These are phyloP conservation scores for Solenopsis invicta DNA, from an alignment of 1,140 invertebrate genomes.

Conservation along the genomic window DNA sequence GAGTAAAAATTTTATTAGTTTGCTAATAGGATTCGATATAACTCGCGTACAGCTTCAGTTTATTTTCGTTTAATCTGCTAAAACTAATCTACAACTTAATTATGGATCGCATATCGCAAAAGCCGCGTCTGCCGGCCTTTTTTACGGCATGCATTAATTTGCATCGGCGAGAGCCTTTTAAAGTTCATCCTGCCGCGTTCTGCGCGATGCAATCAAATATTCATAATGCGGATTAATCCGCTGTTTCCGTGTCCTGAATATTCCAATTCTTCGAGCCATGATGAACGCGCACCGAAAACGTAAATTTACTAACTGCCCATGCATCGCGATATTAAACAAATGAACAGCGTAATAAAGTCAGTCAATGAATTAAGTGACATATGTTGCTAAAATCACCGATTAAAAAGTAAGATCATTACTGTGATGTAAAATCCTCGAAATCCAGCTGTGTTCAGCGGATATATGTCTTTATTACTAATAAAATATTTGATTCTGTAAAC, in stretches of 20 bases:
- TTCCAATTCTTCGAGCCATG: slow-evolving; percentile 36
- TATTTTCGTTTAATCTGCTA: slow-evolving; percentile 56
- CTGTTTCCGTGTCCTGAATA: slow-evolving; percentile 34
- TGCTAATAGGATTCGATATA: not conserved
- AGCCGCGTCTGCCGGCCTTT: slow-evolving; percentile 41
- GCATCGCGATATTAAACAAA: slow-evolving; percentile 4
- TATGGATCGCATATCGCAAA: slow-evolving; percentile 55
- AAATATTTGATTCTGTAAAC: not conserved
- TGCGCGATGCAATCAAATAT: slow-evolving; percentile 60
- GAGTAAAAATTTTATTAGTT: not conserved
- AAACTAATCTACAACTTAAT: slow-evolving; percentile 61
- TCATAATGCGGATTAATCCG: slow-evolving; percentile 57
- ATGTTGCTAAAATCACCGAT: not conserved
- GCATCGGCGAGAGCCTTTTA: slow-evolving; percentile 46
- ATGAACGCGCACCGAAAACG: slow-evolving; percentile 14
- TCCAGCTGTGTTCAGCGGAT: not conserved
- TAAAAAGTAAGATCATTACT: not conserved
- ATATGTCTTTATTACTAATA: not conserved
- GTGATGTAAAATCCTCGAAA: not conserved
- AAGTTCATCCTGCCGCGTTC: slow-evolving; percentile 48
- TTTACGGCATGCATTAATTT: slow-evolving; percentile 59
- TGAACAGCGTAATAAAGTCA: slow-evolving; percentile 28
- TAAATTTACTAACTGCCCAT: not conserved
- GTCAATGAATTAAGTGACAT: not conserved
- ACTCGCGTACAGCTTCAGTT: slow-evolving; percentile 20